Evolutionary conservation across 2,113 vertebrate genomes (phyloP).

Genomic region (Oreamnos americanus): DNA sequence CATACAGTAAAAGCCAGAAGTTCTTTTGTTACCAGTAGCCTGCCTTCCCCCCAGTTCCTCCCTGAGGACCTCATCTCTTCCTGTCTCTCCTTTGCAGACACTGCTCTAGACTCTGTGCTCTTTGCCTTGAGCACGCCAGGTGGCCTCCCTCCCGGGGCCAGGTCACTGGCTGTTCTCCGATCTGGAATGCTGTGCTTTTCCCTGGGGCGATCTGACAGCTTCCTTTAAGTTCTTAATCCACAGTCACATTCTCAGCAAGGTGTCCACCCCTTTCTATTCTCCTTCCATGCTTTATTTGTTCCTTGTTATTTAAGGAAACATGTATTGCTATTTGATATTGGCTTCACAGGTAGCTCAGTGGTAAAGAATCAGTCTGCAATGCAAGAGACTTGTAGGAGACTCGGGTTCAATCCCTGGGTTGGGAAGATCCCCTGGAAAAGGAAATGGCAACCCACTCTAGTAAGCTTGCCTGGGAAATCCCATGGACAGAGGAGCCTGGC

Average conservation of each 20-base stretch:
- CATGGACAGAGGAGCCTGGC: background rate
- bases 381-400: background rate
- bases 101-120: background rate
- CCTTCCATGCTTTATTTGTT: background rate
- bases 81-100: background rate
- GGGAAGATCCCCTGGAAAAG: background rate
- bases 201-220: background rate
- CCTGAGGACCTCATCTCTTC: background rate
- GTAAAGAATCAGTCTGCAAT: background rate
- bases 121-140: rapidly evolving
- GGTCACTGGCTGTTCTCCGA: background rate
- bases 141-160: background rate
- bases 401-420: background rate
- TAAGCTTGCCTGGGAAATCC: background rate
- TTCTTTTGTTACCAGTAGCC: background rate
- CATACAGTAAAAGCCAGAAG: background rate
- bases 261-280: background rate
- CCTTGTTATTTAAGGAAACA: background rate
- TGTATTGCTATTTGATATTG: background rate
- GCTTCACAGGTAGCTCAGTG: background rate
- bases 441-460: background rate
- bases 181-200: background rate
- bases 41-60: background rate
- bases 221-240: background rate
- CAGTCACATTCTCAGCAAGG: background rate